phyloP scores from a whole-genome alignment of 2,888 invertebrate species.

The Cotesia congregata region DNA sequence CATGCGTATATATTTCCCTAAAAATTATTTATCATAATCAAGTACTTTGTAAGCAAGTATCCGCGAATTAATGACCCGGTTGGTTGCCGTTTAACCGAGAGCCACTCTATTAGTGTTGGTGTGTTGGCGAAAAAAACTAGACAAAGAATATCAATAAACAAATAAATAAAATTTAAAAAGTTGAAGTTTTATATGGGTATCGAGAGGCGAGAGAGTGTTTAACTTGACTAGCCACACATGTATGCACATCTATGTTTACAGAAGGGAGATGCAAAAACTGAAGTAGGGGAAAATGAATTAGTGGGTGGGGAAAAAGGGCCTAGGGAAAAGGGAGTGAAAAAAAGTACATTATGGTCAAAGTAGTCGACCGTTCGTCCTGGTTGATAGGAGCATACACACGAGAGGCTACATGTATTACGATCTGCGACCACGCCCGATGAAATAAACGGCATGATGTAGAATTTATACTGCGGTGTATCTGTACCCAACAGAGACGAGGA shows the following conservation, averaged over 20 bases:
- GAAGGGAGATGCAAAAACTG: neutral
- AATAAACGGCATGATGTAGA: conserved; percentile 41
- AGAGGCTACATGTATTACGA: conserved; percentile 31
- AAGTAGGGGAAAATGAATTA: neutral
- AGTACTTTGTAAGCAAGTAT: conserved; percentile 49
- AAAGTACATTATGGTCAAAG: conserved; percentile 25
- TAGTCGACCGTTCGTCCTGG: conserved; percentile 22
- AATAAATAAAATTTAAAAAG: neutral
- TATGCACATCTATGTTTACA: neutral
- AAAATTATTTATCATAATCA: conserved; percentile 51
- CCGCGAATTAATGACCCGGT: conserved; percentile 47
- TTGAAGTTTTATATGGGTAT: neutral
- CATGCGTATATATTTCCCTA: conserved; percentile 30
- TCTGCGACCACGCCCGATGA: conserved; percentile 48
- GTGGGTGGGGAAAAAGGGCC: neutral
- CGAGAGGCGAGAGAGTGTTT: conserved; percentile 11
- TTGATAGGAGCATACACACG: conserved; percentile 14
- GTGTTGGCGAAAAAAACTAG: conserved; percentile 15
- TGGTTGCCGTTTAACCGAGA: conserved; percentile 34
- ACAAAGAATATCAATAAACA: neutral
- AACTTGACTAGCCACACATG: neutral
- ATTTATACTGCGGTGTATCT: neutral
- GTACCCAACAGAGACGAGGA: neutral
- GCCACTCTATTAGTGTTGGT: neutral
- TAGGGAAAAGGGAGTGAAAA: conserved; percentile 22